Conservation (phyloP, 1,140 invertebrate species). For the Ceratitis capitata region DNA sequence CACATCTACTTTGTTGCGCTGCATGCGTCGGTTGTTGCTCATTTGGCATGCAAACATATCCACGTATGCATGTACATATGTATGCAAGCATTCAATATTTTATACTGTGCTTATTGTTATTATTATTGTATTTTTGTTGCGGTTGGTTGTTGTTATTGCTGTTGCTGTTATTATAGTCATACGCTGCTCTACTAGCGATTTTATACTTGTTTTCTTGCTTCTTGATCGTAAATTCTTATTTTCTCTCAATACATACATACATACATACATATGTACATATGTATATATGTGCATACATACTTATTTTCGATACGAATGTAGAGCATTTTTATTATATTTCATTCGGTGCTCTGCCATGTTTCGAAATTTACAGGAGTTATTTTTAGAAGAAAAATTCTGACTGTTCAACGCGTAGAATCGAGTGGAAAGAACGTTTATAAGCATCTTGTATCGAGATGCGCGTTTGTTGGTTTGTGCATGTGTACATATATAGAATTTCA, state of each 20-base stretch:
- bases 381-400: constrained; percentile 37
- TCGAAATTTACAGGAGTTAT: constrained; percentile 38
- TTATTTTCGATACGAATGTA: constrained; percentile 25
- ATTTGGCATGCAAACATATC: not conserved
- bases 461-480: not conserved
- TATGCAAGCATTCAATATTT: too few species aligned
- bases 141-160: not conserved
- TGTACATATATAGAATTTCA: not conserved
- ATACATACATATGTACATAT: too few species aligned
- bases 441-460: not conserved
- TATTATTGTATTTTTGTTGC: not conserved
- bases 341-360: not conserved
- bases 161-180: not conserved
- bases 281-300: not conserved
- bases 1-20: not conserved
- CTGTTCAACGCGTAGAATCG: not conserved
- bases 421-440: not conserved
- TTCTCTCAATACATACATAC: not conserved
- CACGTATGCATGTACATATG: not conserved
- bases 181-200: not conserved
- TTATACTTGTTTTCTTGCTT: not conserved
- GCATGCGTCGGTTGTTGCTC: not conserved
- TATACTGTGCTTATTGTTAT: not conserved
- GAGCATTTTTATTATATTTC: constrained; percentile 9
- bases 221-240: not conserved